Evolutionary conservation across 2,797 vertebrate species (phyloP), one percentile per base, ranked within the genome.

Genomic region (Alcedo quadribrachys): DNA sequence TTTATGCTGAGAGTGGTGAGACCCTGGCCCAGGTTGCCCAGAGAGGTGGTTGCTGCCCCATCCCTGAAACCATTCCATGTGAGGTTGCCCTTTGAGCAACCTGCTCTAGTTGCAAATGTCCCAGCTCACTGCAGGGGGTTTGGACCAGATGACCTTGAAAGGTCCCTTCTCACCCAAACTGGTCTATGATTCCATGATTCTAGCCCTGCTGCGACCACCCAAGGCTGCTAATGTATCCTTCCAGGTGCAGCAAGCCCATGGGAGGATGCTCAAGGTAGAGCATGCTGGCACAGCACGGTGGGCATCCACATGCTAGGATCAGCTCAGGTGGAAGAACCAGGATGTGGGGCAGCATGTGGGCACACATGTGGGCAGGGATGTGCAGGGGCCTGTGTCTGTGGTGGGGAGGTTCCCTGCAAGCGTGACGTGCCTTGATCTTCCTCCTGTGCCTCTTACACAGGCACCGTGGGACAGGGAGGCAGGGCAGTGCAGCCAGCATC

Each of bases 281-380:
- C 0, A 2, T 50, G 54, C n/a, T 0, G 2, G 45, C 75, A 30
- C 4, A 2, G 48, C 24, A 2, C 3, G 4, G 43, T 4, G 4
- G 22, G 15, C 3, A 6, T n/a, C 53, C 14, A 0, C 2, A 11
- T 83, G 81, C 58, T 54, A 87, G 53, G 53, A 42, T 74, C 65
- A 8, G 5, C 32, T 43, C 28, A 55, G 35, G 35, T 3, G 1
- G 67, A 66, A 83, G 35, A 48, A n/a, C 53, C 0, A 22, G 71
- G 32, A 32, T 53, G 40, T 1, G 3, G 67, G 40, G 51, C 28
- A 50, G n/a, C 1, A 0, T 22, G 5, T 24, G 68, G 4, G 35
- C 22, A 20, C 27, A 1, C 2, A 10, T 45, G 42, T 40, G 63
- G 22, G 9, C 43, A 33, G 63, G 62, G 48, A 35, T 18, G 2